These are phyloP conservation scores for Thalpophila matura DNA, from an alignment of 2,888 invertebrate species.

Conservation along the genomic window DNA sequence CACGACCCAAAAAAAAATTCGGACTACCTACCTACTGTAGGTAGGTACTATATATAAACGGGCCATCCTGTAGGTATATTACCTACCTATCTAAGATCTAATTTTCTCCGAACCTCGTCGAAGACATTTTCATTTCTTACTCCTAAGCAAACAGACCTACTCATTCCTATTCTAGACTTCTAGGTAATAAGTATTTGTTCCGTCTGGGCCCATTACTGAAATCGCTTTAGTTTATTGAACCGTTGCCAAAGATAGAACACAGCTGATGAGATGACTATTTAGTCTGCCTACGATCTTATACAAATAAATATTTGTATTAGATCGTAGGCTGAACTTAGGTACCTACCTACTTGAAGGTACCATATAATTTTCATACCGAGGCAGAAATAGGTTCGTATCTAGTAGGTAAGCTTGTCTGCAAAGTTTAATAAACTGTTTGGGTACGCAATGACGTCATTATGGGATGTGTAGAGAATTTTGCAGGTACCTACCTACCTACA, in stretches of 20 bases:
- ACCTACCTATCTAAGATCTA: neutral
- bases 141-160: neutral
- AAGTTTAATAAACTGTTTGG: conserved; percentile 4
- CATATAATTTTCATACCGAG: conserved; percentile 33
- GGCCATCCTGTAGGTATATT: too few species aligned
- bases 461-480: neutral
- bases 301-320: conserved; percentile 63
- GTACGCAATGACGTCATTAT: conserved; percentile 14
- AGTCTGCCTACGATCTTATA: too few species aligned
- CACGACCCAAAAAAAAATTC: too few species aligned
- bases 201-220: conserved; percentile 60
- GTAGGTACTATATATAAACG: too few species aligned
- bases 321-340: conserved; percentile 37
- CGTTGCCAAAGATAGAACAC: conserved; percentile 68
- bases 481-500: too few species aligned
- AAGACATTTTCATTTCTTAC: conserved; percentile 13
- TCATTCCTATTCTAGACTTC: conserved; percentile 28
- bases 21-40: too few species aligned
- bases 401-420: conserved; percentile 8
- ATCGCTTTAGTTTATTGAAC: conserved; percentile 68
- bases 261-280: conserved; percentile 63
- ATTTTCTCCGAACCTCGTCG: conserved; percentile 5
- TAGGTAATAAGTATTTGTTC: conserved; percentile 43
- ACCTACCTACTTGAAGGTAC: conserved; percentile 40
- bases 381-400: conserved; percentile 33